These are phyloP conservation scores for Oplegnathus fasciatus DNA, from an alignment of 2,113 vertebrate genomes.

Conservation along the genomic window DNA sequence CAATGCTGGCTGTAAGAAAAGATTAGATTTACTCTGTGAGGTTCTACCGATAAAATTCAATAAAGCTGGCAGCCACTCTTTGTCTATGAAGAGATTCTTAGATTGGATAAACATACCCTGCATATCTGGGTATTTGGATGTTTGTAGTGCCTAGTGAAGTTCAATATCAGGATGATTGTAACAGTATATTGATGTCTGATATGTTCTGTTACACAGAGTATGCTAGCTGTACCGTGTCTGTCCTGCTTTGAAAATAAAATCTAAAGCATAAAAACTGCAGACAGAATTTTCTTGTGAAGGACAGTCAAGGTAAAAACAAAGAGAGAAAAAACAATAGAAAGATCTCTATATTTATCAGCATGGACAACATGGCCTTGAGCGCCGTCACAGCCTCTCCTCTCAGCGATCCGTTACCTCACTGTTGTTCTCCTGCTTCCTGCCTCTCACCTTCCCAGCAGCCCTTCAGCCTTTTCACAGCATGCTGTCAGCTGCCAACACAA, in stretches of 20 bases:
- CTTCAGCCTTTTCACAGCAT: conserved; percentile 46
- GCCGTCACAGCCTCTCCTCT: conserved; percentile 1
- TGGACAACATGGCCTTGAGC: conserved; percentile 23
- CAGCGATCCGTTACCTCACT: conserved; percentile 10
- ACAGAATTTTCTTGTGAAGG: background rate
- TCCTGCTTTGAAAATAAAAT: conserved; percentile 2
- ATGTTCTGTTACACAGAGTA: background rate
- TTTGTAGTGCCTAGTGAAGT: background rate
- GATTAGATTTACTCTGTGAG: conserved; percentile 11
- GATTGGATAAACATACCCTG: background rate
- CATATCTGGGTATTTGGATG: background rate
- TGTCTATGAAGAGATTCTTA: background rate
- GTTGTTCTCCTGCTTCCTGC: conserved; percentile 31
- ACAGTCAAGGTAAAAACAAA: background rate
- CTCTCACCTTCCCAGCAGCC: conserved; percentile 53
- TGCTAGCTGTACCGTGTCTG: background rate
- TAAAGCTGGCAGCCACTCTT: background rate
- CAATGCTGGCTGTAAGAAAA: conserved; percentile 12
- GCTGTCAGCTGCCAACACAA: conserved; percentile 35
- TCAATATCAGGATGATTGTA: background rate
- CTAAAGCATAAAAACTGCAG: background rate
- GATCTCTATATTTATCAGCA: conserved; percentile 40
- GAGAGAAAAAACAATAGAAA: background rate
- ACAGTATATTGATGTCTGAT: background rate
- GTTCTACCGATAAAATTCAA: background rate